Base-by-base conservation (phyloP, 2,113 vertebrate genomes). In the Neodontobutis hainanensis region DNA sequence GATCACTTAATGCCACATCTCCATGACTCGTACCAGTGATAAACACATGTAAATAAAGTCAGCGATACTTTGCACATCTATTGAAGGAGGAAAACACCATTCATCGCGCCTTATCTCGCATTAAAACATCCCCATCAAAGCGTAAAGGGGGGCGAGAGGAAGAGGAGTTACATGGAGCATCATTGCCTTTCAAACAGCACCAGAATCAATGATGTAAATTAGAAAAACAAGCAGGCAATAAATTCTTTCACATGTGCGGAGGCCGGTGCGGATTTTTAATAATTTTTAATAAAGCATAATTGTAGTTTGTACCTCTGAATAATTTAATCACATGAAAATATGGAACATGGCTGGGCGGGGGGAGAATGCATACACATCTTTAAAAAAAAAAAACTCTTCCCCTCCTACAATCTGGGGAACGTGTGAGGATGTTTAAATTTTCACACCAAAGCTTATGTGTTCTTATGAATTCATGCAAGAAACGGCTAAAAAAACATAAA, bases 281-380 rank as follows among this genome's bases (percentile, higher is more conserved):
- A 96, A 95, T 98, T 98, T 96, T 96, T 98, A 97, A 99, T 98
- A 98, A 98, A 97, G 94, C 95, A 94, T 96, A 95, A 97, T 98
- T 98, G 95, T 96, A 96, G 95, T 97, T 97, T 97, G 96, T 97
- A 96, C 92, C 92, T 85, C 92, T 96, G 95, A 97, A 98, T 98
- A 99, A 98, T 98, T 97, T 95, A 97, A 98, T 96, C 94, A 94
- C 93, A 93, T 92, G 92, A 88, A 95, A 93, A 93, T 94, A 90
- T 90, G 92, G 84, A 93, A 42, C 62, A 63, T 16, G 55, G 68
- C 45, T 53, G 67, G 46, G 38, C 42, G 48, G 69, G 44, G 51
- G 55, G 59, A 38, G 57, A 70, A 64, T 61, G 34, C 55, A 49
- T 63, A 68, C 36, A 76, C 62, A 72, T 77, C 62, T 69, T 71